Base-by-base conservation (phyloP, 2,113 vertebrate genomes). In the Sander vitreus region DNA sequence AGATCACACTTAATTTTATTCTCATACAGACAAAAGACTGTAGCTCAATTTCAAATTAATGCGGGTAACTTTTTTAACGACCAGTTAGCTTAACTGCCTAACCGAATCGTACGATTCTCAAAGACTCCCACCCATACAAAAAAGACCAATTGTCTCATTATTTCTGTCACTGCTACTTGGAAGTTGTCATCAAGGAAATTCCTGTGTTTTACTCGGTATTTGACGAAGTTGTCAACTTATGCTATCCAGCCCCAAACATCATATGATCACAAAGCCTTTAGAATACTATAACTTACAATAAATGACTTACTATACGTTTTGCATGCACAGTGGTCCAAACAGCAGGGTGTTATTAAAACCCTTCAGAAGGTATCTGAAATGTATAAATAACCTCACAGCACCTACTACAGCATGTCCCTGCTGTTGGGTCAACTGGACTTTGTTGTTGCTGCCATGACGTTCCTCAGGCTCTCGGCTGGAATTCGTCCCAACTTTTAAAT, bases 361-460 rank as follows among this genome's bases (percentile, higher is more conserved):
- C 54, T 68, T 79, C 21, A 45, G 59, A 50, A 68, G 57, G 51
- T 75, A 73, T 86, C 65, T 89, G 36, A 66, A 57, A 60, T 62
- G 54, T 73, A 86, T 72, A 83, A 86, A 88, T 85, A 83, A 81
- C 79, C 68, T 77, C 39, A 45, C 63, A 73, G 48, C 43, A 67
- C 33, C 43, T 76, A 30, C 76, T 78, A 53, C 51, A 65, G 66
- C n/a, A 51, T 72, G 71, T 73, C 39, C 48, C 4, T 30, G 36
- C 83, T 85, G 76, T 62, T 48, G 53, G 48, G 54, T 73, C 78
- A 82, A 81, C 74, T 23, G 51, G 59, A 72, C 59, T 85, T 86
- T 88, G 66, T 76, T 85, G 77, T 73, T 69, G 66, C 74, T 48
- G 43, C 76, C 70, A 69, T 57, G 43, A 58, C 65, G 62, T 39